phyloP scores from a whole-genome alignment of 2,797 vertebrate species.

The Hozukius guyotensis region DNA sequence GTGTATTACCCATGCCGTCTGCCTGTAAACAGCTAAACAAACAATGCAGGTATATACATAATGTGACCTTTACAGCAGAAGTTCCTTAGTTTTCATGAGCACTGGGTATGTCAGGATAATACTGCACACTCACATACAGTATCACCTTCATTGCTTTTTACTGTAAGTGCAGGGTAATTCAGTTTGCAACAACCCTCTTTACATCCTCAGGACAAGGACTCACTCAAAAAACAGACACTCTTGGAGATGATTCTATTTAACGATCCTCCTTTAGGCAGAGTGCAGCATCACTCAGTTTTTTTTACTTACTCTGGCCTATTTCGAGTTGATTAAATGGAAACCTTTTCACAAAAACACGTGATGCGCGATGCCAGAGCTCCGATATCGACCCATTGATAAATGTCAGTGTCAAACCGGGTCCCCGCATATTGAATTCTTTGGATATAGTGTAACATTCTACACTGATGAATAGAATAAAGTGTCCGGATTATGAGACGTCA shows the following conservation, averaged over 20 bases:
- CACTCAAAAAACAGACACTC: neutral
- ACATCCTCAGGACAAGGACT: neutral
- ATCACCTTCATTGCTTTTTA: neutral
- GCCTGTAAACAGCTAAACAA: neutral
- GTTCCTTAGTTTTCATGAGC: neutral
- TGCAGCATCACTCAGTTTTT: neutral
- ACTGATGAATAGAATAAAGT: neutral
- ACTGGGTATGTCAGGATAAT: neutral
- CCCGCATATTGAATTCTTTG: neutral
- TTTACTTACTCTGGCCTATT: neutral
- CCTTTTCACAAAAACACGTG: neutral
- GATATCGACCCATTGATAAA: neutral
- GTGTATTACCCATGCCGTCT: neutral
- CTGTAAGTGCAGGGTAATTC: conserved; percentile 1
- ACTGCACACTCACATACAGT: neutral
- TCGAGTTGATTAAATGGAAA: neutral
- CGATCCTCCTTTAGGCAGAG: neutral
- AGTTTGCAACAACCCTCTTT: neutral
- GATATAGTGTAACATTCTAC: neutral
- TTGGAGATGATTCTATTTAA: neutral
- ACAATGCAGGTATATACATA: neutral
- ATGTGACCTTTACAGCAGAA: neutral
- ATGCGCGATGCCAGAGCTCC: neutral
- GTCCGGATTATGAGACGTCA: neutral
- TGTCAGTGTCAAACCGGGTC: neutral